Evolutionary conservation across 2,113 vertebrate genomes (phyloP), one percentile per base, ranked within the genome.

Genomic region (Tapirus terrestris): DNA sequence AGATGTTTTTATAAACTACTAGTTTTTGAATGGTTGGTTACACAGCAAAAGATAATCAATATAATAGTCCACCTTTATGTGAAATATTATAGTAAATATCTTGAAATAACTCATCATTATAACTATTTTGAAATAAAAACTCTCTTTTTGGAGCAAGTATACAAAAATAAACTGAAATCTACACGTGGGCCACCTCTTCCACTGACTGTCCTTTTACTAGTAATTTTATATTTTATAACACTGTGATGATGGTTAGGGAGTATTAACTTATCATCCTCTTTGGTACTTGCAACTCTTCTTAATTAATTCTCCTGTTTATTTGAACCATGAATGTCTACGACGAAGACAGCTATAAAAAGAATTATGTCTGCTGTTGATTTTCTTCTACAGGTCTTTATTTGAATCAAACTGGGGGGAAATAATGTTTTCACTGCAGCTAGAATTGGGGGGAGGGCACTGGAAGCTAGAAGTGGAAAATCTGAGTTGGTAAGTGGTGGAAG

Each of bases 291-390:
- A 76, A 27, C 27, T 65, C 21, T 70, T 23, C 31, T 80, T 68
- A 84, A 63, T 70, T 25, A 86, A 80, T 75, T 91, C 68, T 80
- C 21, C 63, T 95, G 36, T 39, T 53, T 96, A 77, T 91, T 91
- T 96, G 39, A 91, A 72, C 20, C 20, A 61, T 60, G 29, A 43
- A 56, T 70, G 12, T 90, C 48, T 93, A n/a, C 58, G 63, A n/a
- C 92, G 70, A 94, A 65, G 60, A 65, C 16, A 83, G 29, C 8
- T 63, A 75, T 33, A 43, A 29, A 82, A 70, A 97, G 63, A 95
- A 81, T 31, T 95, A 48, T 29, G 8, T 68, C 58, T 77, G 13
- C 25, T 39, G 72, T 82, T 92, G 27, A 73, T 9, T 86, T 63
- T 65, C 36, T 76, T 90, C 36, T 75, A 29, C 20, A 89, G 43